phyloP scores from a whole-genome alignment of 1,140 invertebrate species.

The Gerris buenoi region DNA sequence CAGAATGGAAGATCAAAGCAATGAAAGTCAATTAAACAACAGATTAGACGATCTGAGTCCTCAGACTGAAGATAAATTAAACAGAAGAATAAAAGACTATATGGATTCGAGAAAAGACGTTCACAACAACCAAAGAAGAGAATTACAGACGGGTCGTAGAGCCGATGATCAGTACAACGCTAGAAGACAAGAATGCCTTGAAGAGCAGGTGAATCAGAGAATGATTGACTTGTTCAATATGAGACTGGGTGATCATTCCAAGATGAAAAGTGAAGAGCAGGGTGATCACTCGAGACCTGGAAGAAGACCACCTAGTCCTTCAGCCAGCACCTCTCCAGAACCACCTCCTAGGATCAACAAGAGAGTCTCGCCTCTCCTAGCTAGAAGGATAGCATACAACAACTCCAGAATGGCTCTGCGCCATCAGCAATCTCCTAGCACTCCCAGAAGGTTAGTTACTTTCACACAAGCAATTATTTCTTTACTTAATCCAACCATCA shows the following conservation, averaged over 20 bases:
- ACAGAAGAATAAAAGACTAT: too few relatives aligned
- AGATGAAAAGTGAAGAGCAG: constrained; percentile 18
- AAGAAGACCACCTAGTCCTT: constrained; percentile 16
- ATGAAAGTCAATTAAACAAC: too few relatives aligned
- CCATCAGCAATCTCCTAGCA: not conserved
- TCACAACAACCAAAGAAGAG: too few relatives aligned
- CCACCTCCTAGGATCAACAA: constrained; percentile 19
- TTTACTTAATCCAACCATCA: not conserved
- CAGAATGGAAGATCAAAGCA: too few relatives aligned
- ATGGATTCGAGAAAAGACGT: too few relatives aligned
- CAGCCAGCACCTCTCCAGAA: constrained; percentile 21
- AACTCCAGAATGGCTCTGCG: constrained; percentile 3
- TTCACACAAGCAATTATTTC: not conserved
- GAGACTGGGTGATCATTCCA: constrained; percentile 18
- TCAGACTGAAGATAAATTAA: too few relatives aligned
- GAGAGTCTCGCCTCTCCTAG: constrained; percentile 16
- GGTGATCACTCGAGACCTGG: constrained; percentile 19
- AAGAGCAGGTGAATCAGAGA: not conserved
- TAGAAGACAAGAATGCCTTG: not conserved
- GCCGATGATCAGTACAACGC: too few relatives aligned
- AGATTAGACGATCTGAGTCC: too few relatives aligned
- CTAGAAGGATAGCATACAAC: constrained; percentile 14
- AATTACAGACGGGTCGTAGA: too few relatives aligned
- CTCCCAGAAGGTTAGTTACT: constrained; percentile 29
- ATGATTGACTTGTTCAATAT: constrained; percentile 3